Conservation (phyloP, 2,797 vertebrate species). For the Natrix natrix region DNA sequence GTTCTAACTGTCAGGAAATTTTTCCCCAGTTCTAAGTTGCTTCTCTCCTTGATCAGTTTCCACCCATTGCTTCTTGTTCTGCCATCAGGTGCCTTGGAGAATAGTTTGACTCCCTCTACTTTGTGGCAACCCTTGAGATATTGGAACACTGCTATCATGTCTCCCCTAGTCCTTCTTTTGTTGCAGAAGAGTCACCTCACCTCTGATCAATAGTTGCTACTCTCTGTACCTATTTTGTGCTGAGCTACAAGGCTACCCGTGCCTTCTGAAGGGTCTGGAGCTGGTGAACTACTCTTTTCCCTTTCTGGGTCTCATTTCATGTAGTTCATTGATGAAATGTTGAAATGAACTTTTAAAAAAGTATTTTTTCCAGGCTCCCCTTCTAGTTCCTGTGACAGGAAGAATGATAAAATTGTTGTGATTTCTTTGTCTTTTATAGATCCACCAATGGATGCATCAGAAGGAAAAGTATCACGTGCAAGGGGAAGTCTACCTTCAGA, state of each 20-base stretch:
- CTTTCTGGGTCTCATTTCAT: not conserved
- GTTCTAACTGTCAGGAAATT: too few species aligned
- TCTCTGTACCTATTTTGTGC: not conserved
- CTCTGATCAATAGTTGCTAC: not conserved
- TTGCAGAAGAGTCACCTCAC: not conserved
- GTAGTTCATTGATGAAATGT: not conserved
- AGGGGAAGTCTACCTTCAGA: not conserved
- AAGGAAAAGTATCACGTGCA: not conserved
- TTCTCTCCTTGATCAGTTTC: too few species aligned
- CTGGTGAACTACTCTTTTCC: not conserved
- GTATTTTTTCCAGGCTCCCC: not conserved
- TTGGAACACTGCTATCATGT: too few species aligned
- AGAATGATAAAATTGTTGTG: not conserved
- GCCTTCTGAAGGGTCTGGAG: not conserved
- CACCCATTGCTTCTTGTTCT: too few species aligned
- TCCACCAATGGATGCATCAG: not conserved
- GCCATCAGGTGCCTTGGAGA: too few species aligned
- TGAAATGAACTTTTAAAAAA: not conserved
- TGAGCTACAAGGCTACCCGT: not conserved
- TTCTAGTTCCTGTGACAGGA: not conserved
- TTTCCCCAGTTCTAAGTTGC: too few species aligned
- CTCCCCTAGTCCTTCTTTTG: too few species aligned
- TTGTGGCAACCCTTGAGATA: too few species aligned
- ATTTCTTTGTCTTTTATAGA: not conserved
- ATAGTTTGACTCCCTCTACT: too few species aligned